phyloP scores from a whole-genome alignment of 2,797 vertebrate species.

The Vultur gryphus region DNA sequence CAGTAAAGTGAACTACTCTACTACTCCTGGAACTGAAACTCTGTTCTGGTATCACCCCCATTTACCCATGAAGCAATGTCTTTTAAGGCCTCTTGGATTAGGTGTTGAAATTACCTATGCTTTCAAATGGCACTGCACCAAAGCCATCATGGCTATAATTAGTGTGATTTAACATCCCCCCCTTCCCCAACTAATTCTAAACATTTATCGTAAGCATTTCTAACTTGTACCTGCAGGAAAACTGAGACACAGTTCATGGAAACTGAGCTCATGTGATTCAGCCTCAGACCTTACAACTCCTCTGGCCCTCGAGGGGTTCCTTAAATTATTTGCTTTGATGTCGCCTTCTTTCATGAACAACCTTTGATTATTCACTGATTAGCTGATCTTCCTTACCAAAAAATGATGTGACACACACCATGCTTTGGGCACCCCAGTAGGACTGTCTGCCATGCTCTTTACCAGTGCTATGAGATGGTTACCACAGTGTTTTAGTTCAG shows the following conservation, averaged over 20 bases:
- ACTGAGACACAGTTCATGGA: conserved; percentile 66
- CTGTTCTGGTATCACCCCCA: background rate
- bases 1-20: background rate
- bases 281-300: conserved; percentile 66
- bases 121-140: conserved; percentile 33
- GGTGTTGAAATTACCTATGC: background rate
- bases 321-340: conserved; percentile 71
- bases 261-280: conserved; percentile 68
- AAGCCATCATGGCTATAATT: conserved; percentile 24
- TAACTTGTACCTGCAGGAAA: conserved; percentile 69
- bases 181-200: conserved; percentile 47
- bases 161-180: conserved; percentile 30
- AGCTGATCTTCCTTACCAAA: conserved; percentile 51
- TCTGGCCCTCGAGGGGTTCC: conserved; percentile 69
- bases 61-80: background rate
- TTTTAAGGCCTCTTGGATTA: background rate
- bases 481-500: background rate
- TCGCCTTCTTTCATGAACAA: conserved; percentile 62
- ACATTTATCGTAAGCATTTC: conserved; percentile 53
- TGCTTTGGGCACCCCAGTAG: background rate
- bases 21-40: background rate
- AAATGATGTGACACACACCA: background rate
- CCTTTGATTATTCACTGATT: conserved; percentile 41
- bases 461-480: background rate
- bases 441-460: background rate